Evolutionary conservation across 2,888 invertebrate genomes (phyloP).

Genomic region (Lasioglossum marginatum): DNA sequence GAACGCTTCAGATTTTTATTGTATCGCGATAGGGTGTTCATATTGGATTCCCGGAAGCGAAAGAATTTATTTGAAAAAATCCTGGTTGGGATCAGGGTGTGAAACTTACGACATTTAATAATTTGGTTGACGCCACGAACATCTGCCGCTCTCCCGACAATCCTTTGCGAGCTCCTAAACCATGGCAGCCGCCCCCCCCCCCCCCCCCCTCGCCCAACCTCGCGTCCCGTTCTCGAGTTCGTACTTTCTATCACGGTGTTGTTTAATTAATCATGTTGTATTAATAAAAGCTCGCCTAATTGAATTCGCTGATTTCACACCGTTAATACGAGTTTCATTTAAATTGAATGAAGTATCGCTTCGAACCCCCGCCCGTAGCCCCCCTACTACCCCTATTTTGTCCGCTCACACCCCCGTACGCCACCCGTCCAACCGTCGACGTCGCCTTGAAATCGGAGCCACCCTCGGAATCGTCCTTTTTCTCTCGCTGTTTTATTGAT

Average conservation of each 20-base stretch:
- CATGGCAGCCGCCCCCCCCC: constrained; percentile 53
- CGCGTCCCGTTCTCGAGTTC: constrained; percentile 18
- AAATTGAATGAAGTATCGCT: constrained; percentile 79
- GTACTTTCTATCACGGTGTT: constrained; percentile 60
- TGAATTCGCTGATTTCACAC: constrained; percentile 81
- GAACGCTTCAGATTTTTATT: background rate
- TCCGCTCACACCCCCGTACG: constrained; percentile 58
- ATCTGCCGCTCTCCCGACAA: constrained; percentile 80
- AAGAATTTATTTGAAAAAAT: constrained; percentile 59
- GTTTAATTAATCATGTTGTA: constrained; percentile 83
- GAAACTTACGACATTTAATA: constrained; percentile 82
- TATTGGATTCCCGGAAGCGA: constrained; percentile 8
- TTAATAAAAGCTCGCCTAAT: constrained; percentile 82
- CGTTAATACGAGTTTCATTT: constrained; percentile 82
- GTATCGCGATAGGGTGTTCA: constrained; percentile 2
- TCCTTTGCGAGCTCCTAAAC: constrained; percentile 74
- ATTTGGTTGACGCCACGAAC: constrained; percentile 82
- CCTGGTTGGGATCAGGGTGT: constrained; percentile 46
- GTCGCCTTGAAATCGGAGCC: constrained; percentile 74
- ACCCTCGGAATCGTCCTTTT: constrained; percentile 77
- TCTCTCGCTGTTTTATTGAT: constrained; percentile 82
- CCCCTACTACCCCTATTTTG: constrained; percentile 46
- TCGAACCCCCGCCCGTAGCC: constrained; percentile 19
- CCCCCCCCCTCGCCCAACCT: constrained; percentile 3
- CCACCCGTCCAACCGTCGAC: constrained; percentile 50